Percentiles rank a stretch among this genome's conserved stretches.
Evolutionary conservation across 2,113 vertebrate genomes (phyloP).

Genomic region (Rhagologus leucostigma): DNA sequence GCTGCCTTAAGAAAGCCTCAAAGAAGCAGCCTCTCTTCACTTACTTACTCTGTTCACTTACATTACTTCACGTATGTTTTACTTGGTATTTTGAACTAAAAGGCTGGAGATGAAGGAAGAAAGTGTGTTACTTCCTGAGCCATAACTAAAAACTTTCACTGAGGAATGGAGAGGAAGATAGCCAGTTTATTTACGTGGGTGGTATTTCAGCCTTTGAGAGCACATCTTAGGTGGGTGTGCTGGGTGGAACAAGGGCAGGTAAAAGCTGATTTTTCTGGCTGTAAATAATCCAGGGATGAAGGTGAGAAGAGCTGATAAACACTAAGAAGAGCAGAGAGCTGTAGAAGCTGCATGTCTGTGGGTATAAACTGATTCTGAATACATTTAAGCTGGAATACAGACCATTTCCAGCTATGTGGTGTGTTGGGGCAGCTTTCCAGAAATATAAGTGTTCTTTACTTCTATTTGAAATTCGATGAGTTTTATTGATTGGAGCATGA

Average conservation of each 20-base stretch:
- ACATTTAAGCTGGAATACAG: not conserved
- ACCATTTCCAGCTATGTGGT: not conserved
- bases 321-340: not conserved
- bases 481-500: not conserved
- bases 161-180: not conserved
- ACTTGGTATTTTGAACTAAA: not conserved
- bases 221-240: not conserved
- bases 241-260: not conserved
- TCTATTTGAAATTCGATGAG: not conserved
- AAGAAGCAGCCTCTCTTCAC: not conserved
- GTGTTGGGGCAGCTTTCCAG: not conserved
- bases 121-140: not conserved
- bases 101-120: not conserved
- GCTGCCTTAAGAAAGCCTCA: not conserved
- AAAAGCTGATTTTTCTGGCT: not conserved
- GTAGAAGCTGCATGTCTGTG: not conserved
- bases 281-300: not conserved
- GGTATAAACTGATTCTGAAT: not conserved
- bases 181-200: not conserved
- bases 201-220: not conserved
- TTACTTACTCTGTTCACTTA: not conserved
- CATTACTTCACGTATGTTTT: not conserved
- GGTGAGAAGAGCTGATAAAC: conserved; percentile 13
- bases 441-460: not conserved
- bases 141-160: not conserved